These are phyloP conservation scores for Clinocottus analis DNA, from an alignment of 2,113 vertebrate genomes.

Conservation along the genomic window DNA sequence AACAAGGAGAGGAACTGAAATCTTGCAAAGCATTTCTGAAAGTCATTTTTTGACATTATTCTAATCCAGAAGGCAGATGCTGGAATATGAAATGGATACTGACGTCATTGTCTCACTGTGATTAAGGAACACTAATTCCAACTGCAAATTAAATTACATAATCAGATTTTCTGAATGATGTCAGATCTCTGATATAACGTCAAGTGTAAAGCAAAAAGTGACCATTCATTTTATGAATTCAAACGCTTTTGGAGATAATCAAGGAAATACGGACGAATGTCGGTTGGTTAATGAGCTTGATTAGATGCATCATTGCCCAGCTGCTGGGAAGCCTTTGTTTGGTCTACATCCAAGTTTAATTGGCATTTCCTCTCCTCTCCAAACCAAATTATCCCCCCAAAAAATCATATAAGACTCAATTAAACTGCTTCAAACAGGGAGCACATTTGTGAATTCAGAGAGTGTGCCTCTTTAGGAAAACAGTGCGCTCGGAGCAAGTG, in stretches of 20 bases:
- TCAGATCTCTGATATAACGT: slow-evolving; percentile 9
- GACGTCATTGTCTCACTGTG: background rate
- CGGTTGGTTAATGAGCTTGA: slow-evolving; percentile 50
- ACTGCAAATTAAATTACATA: slow-evolving; percentile 16
- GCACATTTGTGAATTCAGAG: slow-evolving; percentile 1
- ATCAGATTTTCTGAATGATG: slow-evolving; percentile 14
- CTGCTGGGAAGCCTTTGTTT: slow-evolving; percentile 51
- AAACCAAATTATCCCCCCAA: slow-evolving; percentile 41
- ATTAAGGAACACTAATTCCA: background rate
- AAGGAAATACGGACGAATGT: slow-evolving; percentile 50
- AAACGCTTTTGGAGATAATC: slow-evolving; percentile 39
- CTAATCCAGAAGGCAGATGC: background rate
- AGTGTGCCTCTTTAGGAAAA: background rate
- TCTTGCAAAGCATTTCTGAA: background rate
- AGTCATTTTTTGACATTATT: background rate
- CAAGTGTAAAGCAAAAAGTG: background rate
- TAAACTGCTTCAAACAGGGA: slow-evolving; percentile 8
- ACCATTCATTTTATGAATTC: background rate
- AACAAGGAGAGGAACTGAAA: background rate
- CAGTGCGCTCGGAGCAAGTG: background rate
- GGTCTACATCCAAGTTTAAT: slow-evolving; percentile 32
- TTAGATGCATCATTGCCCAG: slow-evolving; percentile 48
- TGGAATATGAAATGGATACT: background rate
- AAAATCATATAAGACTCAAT: background rate
- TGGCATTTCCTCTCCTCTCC: slow-evolving; percentile 39